Evolutionary conservation across 2,888 invertebrate genomes (phyloP), one percentile per base, ranked within the genome.

Genomic region (Xanthia icteritia): DNA sequence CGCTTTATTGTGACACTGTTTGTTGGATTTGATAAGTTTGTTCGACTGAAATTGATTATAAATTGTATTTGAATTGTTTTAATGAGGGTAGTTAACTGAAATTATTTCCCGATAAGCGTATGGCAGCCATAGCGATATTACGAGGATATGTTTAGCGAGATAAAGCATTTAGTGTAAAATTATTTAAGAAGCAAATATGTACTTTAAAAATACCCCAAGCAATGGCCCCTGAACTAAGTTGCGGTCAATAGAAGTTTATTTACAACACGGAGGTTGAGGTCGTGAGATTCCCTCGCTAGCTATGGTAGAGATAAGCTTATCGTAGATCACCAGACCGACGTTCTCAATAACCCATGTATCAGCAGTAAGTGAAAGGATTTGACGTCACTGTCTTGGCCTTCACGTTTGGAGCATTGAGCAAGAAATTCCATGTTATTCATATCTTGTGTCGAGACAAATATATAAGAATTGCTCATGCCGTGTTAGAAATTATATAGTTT

Each of bases 271-370:
- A 76, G 68, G 67, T 78, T 61, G 76, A 76, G 65, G 75, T 73
- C 58, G 54, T 69, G 58, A 58, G 66, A 69, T 81, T 78, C 76
- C 76, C 73, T 79, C 82, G 83, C 81, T 79, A 83, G 86, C 86
- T 87, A 88, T 87, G 79, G 82, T 84, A 87, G 84, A 82, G 76
- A 74, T 86, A 87, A 72, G 86, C 87, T 87, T 86, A 84, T 82
- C 87, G 89, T 87, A 89, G 88, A 64, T 68, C 76, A 63, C 72
- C 69, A 68, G 56, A 51, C 75, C 84, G 58, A 27, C 58, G 73
- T 61, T 71, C 54, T 65, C 67, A 76, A 73, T 76, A 56, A 68
- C 56, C 61, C 54, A 58, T 71, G 64, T 65, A 58, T 54, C 42
- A 48, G 31, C 27, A 20, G 2, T 54, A 27, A 39, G 27, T 23